Percentiles rank a stretch among this genome's conserved stretches.
phyloP scores from a whole-genome alignment of 2,113 vertebrate genomes.

The Numenius arquata region DNA sequence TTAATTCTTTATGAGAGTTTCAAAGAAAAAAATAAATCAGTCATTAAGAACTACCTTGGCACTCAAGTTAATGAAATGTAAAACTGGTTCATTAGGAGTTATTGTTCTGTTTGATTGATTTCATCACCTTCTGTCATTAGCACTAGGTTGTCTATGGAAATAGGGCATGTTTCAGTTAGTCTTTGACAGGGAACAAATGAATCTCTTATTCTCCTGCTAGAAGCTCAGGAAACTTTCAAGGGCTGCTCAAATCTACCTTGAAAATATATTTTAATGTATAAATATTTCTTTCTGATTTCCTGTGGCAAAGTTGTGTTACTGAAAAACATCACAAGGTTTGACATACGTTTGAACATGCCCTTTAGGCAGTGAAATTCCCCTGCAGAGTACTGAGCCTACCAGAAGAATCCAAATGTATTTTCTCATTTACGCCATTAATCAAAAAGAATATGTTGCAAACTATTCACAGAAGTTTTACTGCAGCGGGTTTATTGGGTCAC shows the following conservation, averaged over 20 bases:
- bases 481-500: background rate
- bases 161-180: background rate
- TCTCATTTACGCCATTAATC: conserved; percentile 10
- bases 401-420: conserved; percentile 20
- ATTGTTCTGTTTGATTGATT: conserved; percentile 13
- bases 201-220: background rate
- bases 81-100: background rate
- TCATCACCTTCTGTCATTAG: background rate
- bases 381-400: background rate
- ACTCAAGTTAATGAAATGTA: conserved; percentile 35
- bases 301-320: background rate
- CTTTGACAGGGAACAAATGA: background rate
- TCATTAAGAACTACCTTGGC: background rate
- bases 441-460: conserved; percentile 6
- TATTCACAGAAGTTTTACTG: conserved; percentile 20
- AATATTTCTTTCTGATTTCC: conserved; percentile 60
- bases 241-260: background rate
- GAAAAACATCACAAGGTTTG: background rate
- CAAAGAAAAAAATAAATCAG: background rate
- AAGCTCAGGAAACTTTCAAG: conserved; percentile 13
- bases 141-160: background rate
- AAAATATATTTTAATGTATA: conserved; percentile 26
- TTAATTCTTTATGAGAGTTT: background rate
- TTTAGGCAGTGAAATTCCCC: conserved; percentile 27
- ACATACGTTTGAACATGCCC: conserved; percentile 41